Conservation (phyloP, 2,888 invertebrate genomes). For the Eilema depressum region DNA sequence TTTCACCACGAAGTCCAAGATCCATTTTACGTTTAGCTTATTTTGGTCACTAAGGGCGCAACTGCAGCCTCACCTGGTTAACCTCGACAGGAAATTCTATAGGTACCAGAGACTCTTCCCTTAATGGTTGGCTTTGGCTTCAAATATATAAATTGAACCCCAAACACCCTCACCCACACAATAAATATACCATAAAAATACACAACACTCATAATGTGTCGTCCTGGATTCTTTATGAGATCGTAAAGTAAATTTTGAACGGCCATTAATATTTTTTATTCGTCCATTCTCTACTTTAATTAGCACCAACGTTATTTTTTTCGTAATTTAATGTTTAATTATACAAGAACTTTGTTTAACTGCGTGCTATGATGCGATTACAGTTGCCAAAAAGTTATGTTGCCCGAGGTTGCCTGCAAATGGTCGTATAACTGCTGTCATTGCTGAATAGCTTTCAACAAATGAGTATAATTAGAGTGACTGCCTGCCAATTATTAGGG, state of each 20-base stretch:
- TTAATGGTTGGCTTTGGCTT: neutral
- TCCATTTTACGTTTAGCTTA: no score
- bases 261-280: constrained; percentile 53
- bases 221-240: constrained; percentile 51
- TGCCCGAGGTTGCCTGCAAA: constrained; percentile 12
- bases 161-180: constrained; percentile 28
- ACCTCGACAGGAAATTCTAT: neutral
- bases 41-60: neutral
- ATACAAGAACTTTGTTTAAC: constrained; percentile 44
- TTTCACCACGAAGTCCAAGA: no score
- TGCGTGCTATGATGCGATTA: constrained; percentile 38
- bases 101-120: no score
- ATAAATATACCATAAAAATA: constrained; percentile 40
- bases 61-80: neutral
- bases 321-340: constrained; percentile 51
- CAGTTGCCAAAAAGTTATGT: constrained; percentile 31
- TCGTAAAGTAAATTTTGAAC: constrained; percentile 53
- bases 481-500: neutral
- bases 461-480: neutral
- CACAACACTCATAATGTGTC: constrained; percentile 42
- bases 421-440: constrained; percentile 5
- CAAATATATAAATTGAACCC: neutral
- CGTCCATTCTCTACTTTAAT: constrained; percentile 52
- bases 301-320: constrained; percentile 52
- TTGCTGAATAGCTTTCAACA: constrained; percentile 1